Conservation (phyloP, 92 coral and sea anemone genomes). For the Anthopleura xanthogrammica region DNA sequence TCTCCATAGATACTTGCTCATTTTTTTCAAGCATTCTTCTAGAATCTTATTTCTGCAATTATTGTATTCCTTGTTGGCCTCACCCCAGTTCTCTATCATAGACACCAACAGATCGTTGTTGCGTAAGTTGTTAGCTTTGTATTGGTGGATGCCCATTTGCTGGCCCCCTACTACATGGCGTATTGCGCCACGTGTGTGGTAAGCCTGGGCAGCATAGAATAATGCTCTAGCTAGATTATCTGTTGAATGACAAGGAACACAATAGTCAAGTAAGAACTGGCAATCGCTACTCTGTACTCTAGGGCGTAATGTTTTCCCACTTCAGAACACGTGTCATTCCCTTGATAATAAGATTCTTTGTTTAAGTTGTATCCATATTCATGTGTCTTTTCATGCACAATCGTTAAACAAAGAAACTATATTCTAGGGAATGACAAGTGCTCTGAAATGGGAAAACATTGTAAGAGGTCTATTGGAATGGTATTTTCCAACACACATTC, state of each 20-base stretch:
- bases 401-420: no score
- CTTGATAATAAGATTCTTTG: no score
- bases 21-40: slow-evolving; percentile 55
- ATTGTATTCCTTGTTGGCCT: slow-evolving; percentile 59
- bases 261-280: no score
- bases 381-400: no score
- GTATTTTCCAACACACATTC: no score
- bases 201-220: slow-evolving; percentile 76
- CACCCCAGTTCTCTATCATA: slow-evolving; percentile 88
- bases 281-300: no score
- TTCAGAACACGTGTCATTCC: no score
- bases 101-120: slow-evolving; percentile 67
- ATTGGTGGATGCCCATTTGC: slow-evolving; percentile 44
- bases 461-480: no score
- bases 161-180: slow-evolving; percentile 69
- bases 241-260: neutral
- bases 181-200: slow-evolving; percentile 74
- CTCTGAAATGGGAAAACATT: no score
- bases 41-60: neutral
- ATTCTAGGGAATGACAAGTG: no score
- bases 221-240: slow-evolving; percentile 22
- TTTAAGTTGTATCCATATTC: no score
- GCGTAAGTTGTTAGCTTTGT: neutral
- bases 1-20: slow-evolving; percentile 70
- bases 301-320: no score